Evolutionary conservation across 2,113 vertebrate genomes (phyloP).

Genomic region (Pyrgilauda ruficollis): DNA sequence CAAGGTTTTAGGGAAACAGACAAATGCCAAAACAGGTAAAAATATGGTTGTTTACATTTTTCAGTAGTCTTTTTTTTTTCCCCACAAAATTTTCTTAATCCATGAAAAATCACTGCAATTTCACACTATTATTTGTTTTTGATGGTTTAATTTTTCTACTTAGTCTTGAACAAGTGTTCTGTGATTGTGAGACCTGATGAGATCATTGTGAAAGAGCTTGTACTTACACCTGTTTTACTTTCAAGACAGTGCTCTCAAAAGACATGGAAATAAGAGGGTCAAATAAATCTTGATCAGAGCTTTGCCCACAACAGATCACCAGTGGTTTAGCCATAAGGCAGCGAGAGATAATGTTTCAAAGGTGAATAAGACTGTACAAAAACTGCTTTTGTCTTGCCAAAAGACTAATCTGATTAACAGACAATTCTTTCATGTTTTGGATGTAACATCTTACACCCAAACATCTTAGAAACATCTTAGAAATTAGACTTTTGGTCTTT

Average conservation of each 20-base stretch:
- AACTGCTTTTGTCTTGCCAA: constrained; percentile 12
- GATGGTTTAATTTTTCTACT: background rate
- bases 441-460: background rate
- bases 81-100: background rate
- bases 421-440: background rate
- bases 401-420: background rate
- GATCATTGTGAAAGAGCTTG: background rate
- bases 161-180: background rate
- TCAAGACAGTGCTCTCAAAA: background rate
- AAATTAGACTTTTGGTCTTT: background rate
- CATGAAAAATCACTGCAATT: background rate
- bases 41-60: background rate
- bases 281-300: background rate
- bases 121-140: background rate
- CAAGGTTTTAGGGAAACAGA: background rate
- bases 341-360: constrained; percentile 28
- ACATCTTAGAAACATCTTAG: background rate
- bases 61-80: background rate
- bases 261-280: background rate
- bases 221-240: background rate
- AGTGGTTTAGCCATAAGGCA: background rate
- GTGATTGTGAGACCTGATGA: background rate
- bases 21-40: background rate
- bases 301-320: background rate
- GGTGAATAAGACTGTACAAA: background rate